These are phyloP conservation scores for Nasonovia ribisnigri DNA, from an alignment of 2,888 invertebrate genomes.

Conservation along the genomic window DNA sequence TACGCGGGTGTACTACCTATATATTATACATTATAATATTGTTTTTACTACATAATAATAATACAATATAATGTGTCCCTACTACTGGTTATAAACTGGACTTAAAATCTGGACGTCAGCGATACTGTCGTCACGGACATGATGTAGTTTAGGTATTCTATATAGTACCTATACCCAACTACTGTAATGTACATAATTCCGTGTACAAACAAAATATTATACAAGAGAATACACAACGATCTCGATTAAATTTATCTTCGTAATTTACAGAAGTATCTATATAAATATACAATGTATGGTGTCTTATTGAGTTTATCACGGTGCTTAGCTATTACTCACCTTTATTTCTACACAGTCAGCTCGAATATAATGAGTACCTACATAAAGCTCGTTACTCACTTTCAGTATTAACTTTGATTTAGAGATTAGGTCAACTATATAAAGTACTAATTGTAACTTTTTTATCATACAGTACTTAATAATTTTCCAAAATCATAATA, in stretches of 20 bases:
- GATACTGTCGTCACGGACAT: neutral
- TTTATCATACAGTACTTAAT: neutral
- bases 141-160: neutral
- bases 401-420: neutral
- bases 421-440: neutral
- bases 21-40: constrained; percentile 3
- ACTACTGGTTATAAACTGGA: constrained; percentile 24
- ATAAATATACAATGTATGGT: neutral
- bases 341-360: neutral
- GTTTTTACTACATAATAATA: neutral
- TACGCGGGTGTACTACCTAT: neutral
- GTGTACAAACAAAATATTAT: neutral
- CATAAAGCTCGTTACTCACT: neutral
- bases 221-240: neutral
- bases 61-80: neutral
- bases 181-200: neutral
- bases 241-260: neutral
- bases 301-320: neutral
- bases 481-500: neutral
- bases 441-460: neutral
- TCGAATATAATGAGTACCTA: neutral
- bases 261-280: neutral
- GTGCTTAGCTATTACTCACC: neutral
- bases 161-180: neutral
- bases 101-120: neutral